Evolutionary conservation across 2,113 vertebrate species (phyloP), one percentile per base, ranked within the genome.

Genomic region (Gambusia holbrooki): DNA sequence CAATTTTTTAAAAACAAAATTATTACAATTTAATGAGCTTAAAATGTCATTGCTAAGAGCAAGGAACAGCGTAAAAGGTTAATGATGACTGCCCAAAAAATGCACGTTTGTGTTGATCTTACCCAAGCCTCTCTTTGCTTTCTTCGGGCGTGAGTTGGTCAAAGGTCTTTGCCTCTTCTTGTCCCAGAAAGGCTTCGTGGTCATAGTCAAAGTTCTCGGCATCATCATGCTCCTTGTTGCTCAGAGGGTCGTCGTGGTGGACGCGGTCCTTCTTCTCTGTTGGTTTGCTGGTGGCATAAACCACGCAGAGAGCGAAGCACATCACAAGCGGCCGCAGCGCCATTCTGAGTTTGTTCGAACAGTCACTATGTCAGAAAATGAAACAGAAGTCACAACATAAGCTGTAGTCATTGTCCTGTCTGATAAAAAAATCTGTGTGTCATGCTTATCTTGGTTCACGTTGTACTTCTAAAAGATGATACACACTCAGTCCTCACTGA

Each of bases 41-140:
- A 15, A 28, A 14, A 45, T 8, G 17, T 17, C 42, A 29, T 19
- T 14, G 3, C 3, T 10, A 42, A 62, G 12, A 45, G 14, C 8
- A 42, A 9, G 51, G 48, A 58, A 70, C 15, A 1, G 10, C 7
- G 3, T 25, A 54, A 32, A 29, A 25, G 7, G 13, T 5, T 25
- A 37, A 13, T 9, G 15, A 62, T 1, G n/a, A 45, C 5, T 73
- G 54, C 7, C 17, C 14, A 73, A 22, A 37, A 15, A 14, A 28
- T 10, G 19, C 1, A 54, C 11, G 5, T 66, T 45, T 30, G 27
- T 3, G 11, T 10, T 32, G 29, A 32, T 48, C 28, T 73, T 95
- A 99, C 98, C 97, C 97, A 0, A 99, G 95, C 13, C 98, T 95
- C 85, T 98, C 97, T 79, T 99, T 99, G 96, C 98, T 99, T 89